Evolutionary conservation across 2,888 invertebrate species (phyloP).

Genomic region (Chaetogeoica ovagalla): DNA sequence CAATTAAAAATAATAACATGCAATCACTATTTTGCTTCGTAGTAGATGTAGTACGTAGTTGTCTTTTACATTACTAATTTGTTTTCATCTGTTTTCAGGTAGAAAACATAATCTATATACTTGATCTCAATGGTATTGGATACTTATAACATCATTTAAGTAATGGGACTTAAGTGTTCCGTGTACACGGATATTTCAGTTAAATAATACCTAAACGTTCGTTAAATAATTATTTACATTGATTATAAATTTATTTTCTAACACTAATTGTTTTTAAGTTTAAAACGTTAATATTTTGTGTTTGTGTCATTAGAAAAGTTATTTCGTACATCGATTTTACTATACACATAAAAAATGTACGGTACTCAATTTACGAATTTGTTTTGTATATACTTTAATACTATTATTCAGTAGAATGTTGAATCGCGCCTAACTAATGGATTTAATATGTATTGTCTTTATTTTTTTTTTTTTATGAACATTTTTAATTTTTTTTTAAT

Average conservation of each 20-base stretch:
- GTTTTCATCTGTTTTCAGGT: slow-evolving; percentile 38
- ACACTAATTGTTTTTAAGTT: slow-evolving; percentile 23
- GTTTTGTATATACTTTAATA: slow-evolving; percentile 14
- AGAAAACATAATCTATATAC: not conserved
- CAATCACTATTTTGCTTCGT: not conserved
- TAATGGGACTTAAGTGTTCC: slow-evolving; percentile 15
- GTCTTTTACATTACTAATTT: not conserved
- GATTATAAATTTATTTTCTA: slow-evolving; percentile 33
- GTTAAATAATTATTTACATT: slow-evolving; percentile 24
- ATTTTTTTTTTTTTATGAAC: slow-evolving; percentile 8
- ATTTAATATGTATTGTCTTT: slow-evolving; percentile 3
- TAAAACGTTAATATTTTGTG: slow-evolving; percentile 33
- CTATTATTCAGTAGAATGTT: slow-evolving; percentile 8
- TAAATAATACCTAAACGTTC: slow-evolving; percentile 20
- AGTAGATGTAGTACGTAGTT: not conserved
- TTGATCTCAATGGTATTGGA: slow-evolving; percentile 41
- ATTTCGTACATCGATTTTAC: slow-evolving; percentile 27
- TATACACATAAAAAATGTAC: slow-evolving; percentile 1
- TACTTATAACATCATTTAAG: slow-evolving; percentile 34
- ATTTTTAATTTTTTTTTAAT: not conserved
- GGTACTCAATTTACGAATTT: slow-evolving; percentile 13
- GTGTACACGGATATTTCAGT: slow-evolving; percentile 22
- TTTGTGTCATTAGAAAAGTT: slow-evolving; percentile 33
- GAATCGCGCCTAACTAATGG: not conserved
- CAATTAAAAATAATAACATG: too few species aligned